Conservation (phyloP, 2,888 invertebrate genomes). For the Leptinotarsa tumamoca region DNA sequence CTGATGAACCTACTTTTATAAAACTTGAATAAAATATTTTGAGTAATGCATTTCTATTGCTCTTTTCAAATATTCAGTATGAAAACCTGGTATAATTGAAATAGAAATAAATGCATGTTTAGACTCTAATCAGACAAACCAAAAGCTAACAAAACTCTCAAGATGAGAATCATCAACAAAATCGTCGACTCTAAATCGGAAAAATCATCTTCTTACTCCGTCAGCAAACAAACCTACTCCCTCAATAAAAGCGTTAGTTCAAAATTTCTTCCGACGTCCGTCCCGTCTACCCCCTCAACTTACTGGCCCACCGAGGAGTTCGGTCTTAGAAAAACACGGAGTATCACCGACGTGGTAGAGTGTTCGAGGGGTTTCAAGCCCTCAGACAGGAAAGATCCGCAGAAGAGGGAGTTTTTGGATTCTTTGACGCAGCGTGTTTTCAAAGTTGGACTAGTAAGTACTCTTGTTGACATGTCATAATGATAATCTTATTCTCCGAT, state of each 20-base stretch:
- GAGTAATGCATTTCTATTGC: no score
- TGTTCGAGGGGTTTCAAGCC: conserved; percentile 85
- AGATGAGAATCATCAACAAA: conserved; percentile 56
- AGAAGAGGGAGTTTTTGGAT: conserved; percentile 83
- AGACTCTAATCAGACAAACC: not conserved
- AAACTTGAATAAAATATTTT: no score
- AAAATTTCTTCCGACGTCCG: conserved; percentile 50
- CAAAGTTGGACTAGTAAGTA: conserved; percentile 84
- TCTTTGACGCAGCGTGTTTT: conserved; percentile 85
- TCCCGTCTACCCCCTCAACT: conserved; percentile 51
- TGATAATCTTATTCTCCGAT: no score
- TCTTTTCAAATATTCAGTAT: no score
- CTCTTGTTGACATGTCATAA: not conserved
- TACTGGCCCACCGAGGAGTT: conserved; percentile 41
- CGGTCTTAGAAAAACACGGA: conserved; percentile 60
- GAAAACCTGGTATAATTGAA: no score
- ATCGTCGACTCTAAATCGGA: conserved; percentile 55
- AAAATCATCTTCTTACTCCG: conserved; percentile 47
- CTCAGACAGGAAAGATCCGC: conserved; percentile 85
- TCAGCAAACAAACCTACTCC: conserved; percentile 51
- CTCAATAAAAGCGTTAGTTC: conserved; percentile 52
- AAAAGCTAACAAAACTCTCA: conserved; percentile 20
- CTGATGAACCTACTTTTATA: no score
- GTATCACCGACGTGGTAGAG: conserved; percentile 72
- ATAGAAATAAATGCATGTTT: not conserved